Conservation (phyloP, 2,888 invertebrate genomes). For the Bellardia pandia region DNA sequence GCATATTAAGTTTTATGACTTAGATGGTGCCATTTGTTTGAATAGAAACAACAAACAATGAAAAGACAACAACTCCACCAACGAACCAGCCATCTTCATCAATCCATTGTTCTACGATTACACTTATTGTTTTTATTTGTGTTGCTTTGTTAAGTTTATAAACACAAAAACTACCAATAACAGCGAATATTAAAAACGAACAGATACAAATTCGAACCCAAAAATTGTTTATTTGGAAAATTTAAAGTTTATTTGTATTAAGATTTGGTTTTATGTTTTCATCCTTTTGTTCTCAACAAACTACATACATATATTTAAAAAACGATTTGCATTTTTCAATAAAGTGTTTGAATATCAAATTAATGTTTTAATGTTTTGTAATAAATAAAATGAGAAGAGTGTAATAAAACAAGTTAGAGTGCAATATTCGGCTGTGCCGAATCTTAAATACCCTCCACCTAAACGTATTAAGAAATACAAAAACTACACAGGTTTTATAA, state of each 20-base stretch:
- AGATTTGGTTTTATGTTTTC: slow-evolving; percentile 19
- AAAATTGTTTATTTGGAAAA: slow-evolving; percentile 18
- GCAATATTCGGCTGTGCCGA: too few relatives aligned
- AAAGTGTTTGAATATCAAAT: slow-evolving; percentile 69
- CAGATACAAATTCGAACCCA: not conserved
- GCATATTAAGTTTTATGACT: slow-evolving; percentile 70
- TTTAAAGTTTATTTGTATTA: slow-evolving; percentile 34
- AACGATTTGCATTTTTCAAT: slow-evolving; percentile 70
- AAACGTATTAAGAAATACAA: too few relatives aligned
- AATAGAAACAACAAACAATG: not conserved
- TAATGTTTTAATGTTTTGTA: slow-evolving; percentile 66
- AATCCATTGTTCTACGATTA: slow-evolving; percentile 61
- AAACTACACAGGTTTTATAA: too few relatives aligned
- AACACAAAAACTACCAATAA: not conserved
- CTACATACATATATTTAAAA: slow-evolving; percentile 52
- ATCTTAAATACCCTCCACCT: too few relatives aligned
- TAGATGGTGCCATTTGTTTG: slow-evolving; percentile 72
- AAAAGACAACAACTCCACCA: slow-evolving; percentile 11
- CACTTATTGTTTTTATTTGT: slow-evolving; percentile 28
- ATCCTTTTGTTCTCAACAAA: slow-evolving; percentile 12
- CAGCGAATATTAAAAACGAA: slow-evolving; percentile 13
- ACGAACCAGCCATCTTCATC: not conserved
- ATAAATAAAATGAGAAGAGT: slow-evolving; percentile 59
- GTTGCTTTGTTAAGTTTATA: slow-evolving; percentile 19
- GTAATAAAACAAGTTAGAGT: slow-evolving; percentile 27